A percentile compares a stretch with the other conserved stretches of the same genome.
Evolutionary conservation across 2,113 vertebrate genomes (phyloP).

Genomic region (Caloenas nicobarica): DNA sequence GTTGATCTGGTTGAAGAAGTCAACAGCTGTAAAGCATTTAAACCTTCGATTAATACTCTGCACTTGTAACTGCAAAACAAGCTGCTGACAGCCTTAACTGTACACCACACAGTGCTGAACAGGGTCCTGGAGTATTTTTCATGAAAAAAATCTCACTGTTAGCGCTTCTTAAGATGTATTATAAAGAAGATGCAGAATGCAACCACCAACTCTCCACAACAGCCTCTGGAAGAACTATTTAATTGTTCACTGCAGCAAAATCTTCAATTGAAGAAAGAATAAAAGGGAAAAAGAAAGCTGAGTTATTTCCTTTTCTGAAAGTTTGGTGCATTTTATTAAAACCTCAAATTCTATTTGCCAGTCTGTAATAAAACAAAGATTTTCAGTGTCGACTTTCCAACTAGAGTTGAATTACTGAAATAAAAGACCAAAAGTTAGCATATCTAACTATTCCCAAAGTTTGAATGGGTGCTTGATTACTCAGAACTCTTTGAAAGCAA

Average conservation of each 20-base stretch:
- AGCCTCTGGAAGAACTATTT: background rate
- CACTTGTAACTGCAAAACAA: background rate
- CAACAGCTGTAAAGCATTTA: constrained; percentile 78
- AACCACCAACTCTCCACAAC: background rate
- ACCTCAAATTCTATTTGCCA: background rate
- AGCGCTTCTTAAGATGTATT: background rate
- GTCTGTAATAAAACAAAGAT: background rate
- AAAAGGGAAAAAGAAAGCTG: background rate
- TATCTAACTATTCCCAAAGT: background rate
- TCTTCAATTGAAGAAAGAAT: background rate
- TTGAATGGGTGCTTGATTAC: background rate
- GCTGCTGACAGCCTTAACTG: background rate
- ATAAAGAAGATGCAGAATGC: background rate
- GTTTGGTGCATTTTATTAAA: background rate
- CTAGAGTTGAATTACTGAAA: background rate
- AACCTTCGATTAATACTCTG: background rate
- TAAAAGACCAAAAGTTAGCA: background rate
- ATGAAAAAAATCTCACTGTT: background rate
- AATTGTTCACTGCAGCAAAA: background rate
- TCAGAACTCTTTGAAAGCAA: background rate
- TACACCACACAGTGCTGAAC: background rate
- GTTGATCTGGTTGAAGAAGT: constrained; percentile 92
- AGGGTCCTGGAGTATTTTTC: background rate
- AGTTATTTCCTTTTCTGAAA: background rate
- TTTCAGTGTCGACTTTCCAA: background rate